Percentiles rank a stretch among this genome's conserved stretches.
Evolutionary conservation across 2,113 vertebrate genomes (phyloP).

Genomic region (Caracal caracal): DNA sequence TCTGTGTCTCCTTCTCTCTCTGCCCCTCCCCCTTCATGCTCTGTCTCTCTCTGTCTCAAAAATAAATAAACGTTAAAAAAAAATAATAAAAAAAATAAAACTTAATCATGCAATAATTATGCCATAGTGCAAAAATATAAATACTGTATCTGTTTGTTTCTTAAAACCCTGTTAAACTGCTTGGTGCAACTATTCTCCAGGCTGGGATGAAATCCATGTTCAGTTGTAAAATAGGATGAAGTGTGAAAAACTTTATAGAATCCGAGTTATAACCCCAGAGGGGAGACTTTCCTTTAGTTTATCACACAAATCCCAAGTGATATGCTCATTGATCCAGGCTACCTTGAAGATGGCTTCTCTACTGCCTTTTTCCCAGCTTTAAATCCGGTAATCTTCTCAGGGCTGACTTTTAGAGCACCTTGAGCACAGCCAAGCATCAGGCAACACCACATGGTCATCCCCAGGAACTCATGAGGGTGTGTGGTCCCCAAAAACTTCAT

Average conservation of each 20-base stretch:
- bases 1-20: no score
- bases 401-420: neutral
- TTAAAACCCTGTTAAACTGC: neutral
- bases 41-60: no score
- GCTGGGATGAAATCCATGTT: neutral
- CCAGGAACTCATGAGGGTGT: neutral
- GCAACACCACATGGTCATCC: neutral
- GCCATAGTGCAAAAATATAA: neutral
- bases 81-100: no score
- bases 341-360: neutral
- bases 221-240: neutral
- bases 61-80: no score
- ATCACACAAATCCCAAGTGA: neutral
- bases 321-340: neutral
- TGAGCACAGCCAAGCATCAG: fast-evolving
- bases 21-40: no score
- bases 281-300: neutral
- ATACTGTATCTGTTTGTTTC: neutral
- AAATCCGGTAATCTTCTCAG: neutral
- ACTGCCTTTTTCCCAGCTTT: neutral
- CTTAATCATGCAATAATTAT: neutral
- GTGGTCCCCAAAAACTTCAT: neutral
- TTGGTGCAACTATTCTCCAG: neutral
- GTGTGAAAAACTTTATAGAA: neutral
- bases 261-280: neutral